phyloP scores from a whole-genome alignment of 2,888 invertebrate species.

The Cheilosia scutellata region DNA sequence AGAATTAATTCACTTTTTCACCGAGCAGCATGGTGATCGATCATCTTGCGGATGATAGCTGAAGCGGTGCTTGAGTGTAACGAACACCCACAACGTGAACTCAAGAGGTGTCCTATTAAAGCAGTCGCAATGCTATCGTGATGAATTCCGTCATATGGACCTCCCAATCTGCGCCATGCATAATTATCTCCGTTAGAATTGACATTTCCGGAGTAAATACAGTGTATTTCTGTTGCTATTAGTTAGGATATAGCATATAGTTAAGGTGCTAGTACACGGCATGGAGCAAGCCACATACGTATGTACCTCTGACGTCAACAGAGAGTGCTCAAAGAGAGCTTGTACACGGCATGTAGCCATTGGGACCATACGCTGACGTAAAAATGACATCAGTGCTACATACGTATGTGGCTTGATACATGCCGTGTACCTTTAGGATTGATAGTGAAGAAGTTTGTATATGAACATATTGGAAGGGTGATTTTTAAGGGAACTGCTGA shows the following conservation, averaged over 20 bases:
- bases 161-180: not conserved
- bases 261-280: too few relatives aligned
- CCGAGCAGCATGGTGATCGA: constrained; percentile 41
- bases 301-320: too few relatives aligned
- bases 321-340: too few relatives aligned
- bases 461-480: too few relatives aligned
- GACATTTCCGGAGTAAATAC: constrained; percentile 6
- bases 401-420: too few relatives aligned
- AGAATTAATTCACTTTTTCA: constrained; percentile 66
- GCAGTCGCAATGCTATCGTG: constrained; percentile 8
- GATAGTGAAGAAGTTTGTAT: not conserved
- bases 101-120: constrained; percentile 27
- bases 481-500: too few relatives aligned
- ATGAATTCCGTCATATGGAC: constrained; percentile 36
- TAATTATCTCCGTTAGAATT: constrained; percentile 14
- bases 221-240: not conserved
- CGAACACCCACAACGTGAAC: constrained; percentile 57
- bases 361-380: too few relatives aligned
- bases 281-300: too few relatives aligned
- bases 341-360: too few relatives aligned
- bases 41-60: constrained; percentile 61
- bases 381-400: too few relatives aligned
- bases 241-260: not conserved
- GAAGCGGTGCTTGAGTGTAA: constrained; percentile 34
- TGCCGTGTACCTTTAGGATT: too few relatives aligned